Conservation (phyloP, 2,113 vertebrate species). For the Engraulis encrasicolus region DNA sequence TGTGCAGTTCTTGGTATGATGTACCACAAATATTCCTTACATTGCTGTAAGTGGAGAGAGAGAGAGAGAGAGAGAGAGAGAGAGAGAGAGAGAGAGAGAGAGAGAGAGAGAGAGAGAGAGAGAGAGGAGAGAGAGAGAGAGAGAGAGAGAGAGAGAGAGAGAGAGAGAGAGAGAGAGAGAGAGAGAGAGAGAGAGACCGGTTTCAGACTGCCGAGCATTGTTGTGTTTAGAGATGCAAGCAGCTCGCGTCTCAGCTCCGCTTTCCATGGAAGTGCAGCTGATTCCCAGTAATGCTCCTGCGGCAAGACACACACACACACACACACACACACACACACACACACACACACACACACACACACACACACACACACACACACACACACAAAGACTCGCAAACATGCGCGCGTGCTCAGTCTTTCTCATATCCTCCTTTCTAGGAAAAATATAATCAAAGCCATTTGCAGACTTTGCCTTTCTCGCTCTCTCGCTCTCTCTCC, state of each 20-base stretch:
- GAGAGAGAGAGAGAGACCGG: conserved; percentile 14
- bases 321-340: not conserved
- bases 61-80: too few relatives aligned
- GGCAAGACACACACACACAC: conserved; percentile 66
- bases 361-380: not conserved
- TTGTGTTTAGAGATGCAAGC: conserved; percentile 41
- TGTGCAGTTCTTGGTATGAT: too few relatives aligned
- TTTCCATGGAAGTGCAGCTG: conserved; percentile 58
- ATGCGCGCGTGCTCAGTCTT: not conserved
- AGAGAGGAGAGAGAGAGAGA: conserved; percentile 1
- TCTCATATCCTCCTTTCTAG: conserved; percentile 75
- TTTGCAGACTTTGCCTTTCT: conserved; percentile 63
- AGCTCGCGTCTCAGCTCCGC: conserved; percentile 30
- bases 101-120: too few relatives aligned
- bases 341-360: not conserved
- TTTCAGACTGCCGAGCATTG: not conserved
- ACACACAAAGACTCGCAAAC: not conserved
- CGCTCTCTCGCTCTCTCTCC: not conserved
- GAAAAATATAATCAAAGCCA: conserved; percentile 79
- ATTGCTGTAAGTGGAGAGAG: not conserved
- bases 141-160: conserved; percentile 15
- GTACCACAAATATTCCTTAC: not conserved
- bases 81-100: too few relatives aligned
- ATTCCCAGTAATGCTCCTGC: conserved; percentile 68
- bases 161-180: conserved; percentile 15